Percentiles rank a stretch among this genome's conserved stretches.
Evolutionary conservation across 2,797 vertebrate genomes (phyloP).

Genomic region (Sarcophilus harrisii): DNA sequence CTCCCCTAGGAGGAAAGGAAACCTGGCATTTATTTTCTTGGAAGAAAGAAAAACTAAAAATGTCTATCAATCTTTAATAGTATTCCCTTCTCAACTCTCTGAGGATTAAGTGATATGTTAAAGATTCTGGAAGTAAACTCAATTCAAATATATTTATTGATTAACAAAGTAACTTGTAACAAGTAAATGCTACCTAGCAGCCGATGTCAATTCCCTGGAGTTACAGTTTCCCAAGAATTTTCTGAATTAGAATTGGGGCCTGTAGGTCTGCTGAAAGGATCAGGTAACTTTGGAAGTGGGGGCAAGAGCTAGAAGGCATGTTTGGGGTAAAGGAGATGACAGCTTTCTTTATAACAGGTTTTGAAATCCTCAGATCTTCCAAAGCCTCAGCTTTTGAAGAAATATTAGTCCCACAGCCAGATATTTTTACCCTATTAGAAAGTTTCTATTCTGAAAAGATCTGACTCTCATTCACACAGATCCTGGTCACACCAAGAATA

Average conservation of each 20-base stretch:
- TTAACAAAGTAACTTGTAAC: background rate
- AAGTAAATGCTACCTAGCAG: background rate
- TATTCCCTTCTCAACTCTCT: background rate
- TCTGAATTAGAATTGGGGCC: background rate
- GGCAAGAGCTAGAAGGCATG: background rate
- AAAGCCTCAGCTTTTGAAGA: background rate
- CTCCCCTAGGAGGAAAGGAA: constrained; percentile 35
- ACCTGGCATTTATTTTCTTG: background rate
- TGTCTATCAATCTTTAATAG: background rate
- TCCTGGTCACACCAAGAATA: background rate
- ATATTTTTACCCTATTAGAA: background rate
- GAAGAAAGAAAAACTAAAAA: background rate
- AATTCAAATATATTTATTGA: background rate
- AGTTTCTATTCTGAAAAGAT: background rate
- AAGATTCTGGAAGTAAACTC: background rate
- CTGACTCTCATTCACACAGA: background rate
- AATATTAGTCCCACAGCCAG: background rate
- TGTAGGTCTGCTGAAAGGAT: background rate
- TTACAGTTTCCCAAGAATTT: background rate
- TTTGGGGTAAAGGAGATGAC: background rate
- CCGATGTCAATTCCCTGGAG: background rate
- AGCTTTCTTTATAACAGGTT: background rate
- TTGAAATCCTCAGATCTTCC: background rate
- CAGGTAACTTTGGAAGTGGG: constrained; percentile 2
- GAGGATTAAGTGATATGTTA: background rate